These are phyloP conservation scores for Drosophila mettleri DNA, from an alignment of 2,888 invertebrate species.

Conservation along the genomic window DNA sequence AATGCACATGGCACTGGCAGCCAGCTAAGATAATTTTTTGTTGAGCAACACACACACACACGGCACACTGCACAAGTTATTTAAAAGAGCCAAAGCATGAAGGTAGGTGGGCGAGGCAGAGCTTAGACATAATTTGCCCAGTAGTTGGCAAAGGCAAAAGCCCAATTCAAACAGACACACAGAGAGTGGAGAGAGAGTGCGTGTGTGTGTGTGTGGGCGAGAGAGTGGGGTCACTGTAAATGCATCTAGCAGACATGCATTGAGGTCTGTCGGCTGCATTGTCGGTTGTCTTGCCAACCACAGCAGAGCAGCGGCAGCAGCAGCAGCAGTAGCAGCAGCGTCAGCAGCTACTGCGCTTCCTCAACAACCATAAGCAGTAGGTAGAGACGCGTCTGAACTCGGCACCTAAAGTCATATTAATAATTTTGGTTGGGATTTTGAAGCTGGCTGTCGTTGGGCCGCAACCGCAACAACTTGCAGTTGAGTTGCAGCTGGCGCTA, in stretches of 20 bases:
- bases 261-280: conserved; percentile 46
- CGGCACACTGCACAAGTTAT: conserved; percentile 36
- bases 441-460: conserved; percentile 37
- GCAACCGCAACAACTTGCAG: conserved; percentile 63
- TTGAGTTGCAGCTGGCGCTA: conserved; percentile 35
- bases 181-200: neutral
- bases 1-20: conserved; percentile 52
- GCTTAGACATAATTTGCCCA: conserved; percentile 72
- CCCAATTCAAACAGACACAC: conserved; percentile 3
- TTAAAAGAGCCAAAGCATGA: conserved; percentile 32
- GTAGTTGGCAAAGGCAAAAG: conserved; percentile 40
- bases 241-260: conserved; percentile 55
- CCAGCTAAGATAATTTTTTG: conserved; percentile 54
- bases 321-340: conserved; percentile 9
- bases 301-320: conserved; percentile 18
- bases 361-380: neutral
- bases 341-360: neutral
- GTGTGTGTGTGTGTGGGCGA: neutral
- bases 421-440: conserved; percentile 72
- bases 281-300: conserved; percentile 66
- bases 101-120: conserved; percentile 19
- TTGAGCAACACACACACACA: conserved; percentile 9
- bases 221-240: conserved; percentile 1
- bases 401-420: conserved; percentile 74
- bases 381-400: conserved; percentile 47